These are phyloP conservation scores for Agonopterix heracliana DNA, from an alignment of 2,888 invertebrate genomes.

Conservation along the genomic window DNA sequence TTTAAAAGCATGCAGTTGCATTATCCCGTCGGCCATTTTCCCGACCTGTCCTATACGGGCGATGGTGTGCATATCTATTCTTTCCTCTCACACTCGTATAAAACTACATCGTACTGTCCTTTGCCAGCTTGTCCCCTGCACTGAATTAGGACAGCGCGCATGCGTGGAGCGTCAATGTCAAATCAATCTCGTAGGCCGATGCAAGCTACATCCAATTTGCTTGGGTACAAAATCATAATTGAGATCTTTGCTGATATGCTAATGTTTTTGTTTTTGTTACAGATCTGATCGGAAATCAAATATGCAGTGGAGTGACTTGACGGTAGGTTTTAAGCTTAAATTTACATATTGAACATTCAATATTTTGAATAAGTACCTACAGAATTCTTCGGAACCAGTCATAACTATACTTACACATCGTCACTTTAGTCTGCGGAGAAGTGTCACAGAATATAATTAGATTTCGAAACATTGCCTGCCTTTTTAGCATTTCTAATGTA, in stretches of 20 bases:
- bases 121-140: slow-evolving; percentile 34
- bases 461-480: too few species aligned
- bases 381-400: too few species aligned
- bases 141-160: slow-evolving; percentile 70
- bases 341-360: too few species aligned
- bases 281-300: slow-evolving; percentile 14
- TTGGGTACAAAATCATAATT: slow-evolving; percentile 12
- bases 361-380: too few species aligned
- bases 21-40: slow-evolving; percentile 62
- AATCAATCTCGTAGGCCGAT: slow-evolving; percentile 74
- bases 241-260: background rate
- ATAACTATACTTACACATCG: too few species aligned
- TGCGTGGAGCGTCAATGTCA: slow-evolving; percentile 72
- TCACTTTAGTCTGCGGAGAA: too few species aligned
- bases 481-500: too few species aligned
- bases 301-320: background rate
- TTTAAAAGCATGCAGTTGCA: slow-evolving; percentile 63
- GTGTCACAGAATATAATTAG: too few species aligned
- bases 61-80: slow-evolving; percentile 28
- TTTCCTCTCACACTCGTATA: slow-evolving; percentile 33
- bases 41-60: slow-evolving; percentile 39
- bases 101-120: slow-evolving; percentile 35
- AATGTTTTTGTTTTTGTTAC: slow-evolving; percentile 31
- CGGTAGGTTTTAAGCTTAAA: background rate
- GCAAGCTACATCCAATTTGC: slow-evolving; percentile 42